phyloP scores from a whole-genome alignment of 2,113 vertebrate species.

The Osmerus mordax region DNA sequence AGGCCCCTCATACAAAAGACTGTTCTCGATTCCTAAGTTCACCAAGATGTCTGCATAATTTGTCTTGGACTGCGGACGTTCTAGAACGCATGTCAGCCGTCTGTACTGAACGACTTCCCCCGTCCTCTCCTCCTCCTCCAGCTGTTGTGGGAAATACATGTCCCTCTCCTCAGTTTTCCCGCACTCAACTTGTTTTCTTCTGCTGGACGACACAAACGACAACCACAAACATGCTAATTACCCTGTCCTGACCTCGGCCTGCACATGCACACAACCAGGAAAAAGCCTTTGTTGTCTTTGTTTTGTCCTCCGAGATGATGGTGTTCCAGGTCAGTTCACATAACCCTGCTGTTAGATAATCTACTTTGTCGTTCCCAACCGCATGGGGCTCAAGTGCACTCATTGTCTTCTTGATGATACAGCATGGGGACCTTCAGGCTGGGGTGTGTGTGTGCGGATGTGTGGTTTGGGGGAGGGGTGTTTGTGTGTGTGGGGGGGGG shows the following conservation, averaged over 20 bases:
- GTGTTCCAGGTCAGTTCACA: slow-evolving; percentile 57
- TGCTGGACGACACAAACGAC: slow-evolving; percentile 37
- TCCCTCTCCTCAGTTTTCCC: slow-evolving; percentile 14
- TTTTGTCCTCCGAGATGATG: slow-evolving; percentile 25
- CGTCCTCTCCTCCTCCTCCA: not conserved
- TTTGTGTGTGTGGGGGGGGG: not conserved
- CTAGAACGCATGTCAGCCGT: too few species aligned
- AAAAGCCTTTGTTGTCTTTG: slow-evolving; percentile 46
- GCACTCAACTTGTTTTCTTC: slow-evolving; percentile 41
- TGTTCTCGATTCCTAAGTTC: too few species aligned
- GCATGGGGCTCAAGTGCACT: too few species aligned
- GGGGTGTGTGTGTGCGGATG: slow-evolving; percentile 3
- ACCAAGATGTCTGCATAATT: too few species aligned
- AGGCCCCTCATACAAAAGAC: too few species aligned
- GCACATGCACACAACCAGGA: slow-evolving; percentile 14
- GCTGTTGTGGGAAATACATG: slow-evolving; percentile 35
- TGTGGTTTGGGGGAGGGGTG: not conserved
- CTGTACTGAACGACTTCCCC: too few species aligned
- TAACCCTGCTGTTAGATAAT: slow-evolving; percentile 41
- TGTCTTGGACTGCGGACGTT: too few species aligned
- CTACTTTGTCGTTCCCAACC: too few species aligned
- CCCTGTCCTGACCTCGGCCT: slow-evolving; percentile 35
- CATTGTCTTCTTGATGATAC: too few species aligned
- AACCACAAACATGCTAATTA: slow-evolving; percentile 58
- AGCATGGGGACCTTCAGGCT: too few species aligned